Evolutionary conservation across 2,888 invertebrate species (phyloP), one percentile per base, ranked within the genome.

Genomic region (Drosophila formosana): DNA sequence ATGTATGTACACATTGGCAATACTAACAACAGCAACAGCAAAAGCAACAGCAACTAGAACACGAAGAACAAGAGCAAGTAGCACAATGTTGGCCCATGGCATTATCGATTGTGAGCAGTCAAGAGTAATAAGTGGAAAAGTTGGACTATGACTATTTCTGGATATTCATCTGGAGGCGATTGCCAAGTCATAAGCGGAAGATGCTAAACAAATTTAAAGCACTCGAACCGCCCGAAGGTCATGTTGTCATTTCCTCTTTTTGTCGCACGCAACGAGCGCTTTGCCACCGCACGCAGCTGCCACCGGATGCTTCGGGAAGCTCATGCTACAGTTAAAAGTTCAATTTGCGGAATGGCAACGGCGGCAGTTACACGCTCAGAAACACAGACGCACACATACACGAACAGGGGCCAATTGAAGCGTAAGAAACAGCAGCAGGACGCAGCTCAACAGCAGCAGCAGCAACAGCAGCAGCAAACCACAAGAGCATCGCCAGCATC

Each of bases 281-380:
- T 11, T 82, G 85, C 65, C 73, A 62, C 50, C 71, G 51, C 75
- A 85, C 73, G 65, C 89, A 78, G 76, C 72, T 83, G 81, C 60
- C 84, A 86, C 83, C 88, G 78, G 89, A 84, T 82, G 82, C 88
- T 71, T 47, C 52, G 78, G 78, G 77, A 72, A 84, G 61, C 76
- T 77, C 74, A 73, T 75, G 89, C 82, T 76, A 83, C 82, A 80
- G 85, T 80, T 87, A 82, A 83, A 90, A 90, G 90, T 91, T 90
- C 91, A 91, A 90, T 90, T 91, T 90, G 84, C 75, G 82, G 89
- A 83, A 83, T 89, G 65, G 75, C 73, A 75, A 65, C 72, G 72
- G 70, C 72, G 79, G 80, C 85, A 75, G 70, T 82, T 82, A 73
- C 64, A 81, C 69, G 70, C 75, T 53, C 53, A 68, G 46, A 18